These are phyloP conservation scores for Perccottus glenii DNA, from an alignment of 2,113 vertebrate species.

Conservation along the genomic window DNA sequence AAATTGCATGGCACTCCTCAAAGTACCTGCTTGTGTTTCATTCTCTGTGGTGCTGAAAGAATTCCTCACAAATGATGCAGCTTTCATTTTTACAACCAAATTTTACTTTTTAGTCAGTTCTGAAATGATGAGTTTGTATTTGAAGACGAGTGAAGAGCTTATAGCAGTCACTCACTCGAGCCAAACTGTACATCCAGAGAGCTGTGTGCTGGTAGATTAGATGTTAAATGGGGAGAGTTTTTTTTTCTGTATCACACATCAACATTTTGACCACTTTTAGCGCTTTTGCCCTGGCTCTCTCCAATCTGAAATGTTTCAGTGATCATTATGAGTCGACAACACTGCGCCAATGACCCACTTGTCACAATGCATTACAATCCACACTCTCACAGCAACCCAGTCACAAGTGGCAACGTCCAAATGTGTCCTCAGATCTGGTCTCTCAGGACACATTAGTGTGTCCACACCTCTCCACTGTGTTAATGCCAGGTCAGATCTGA, in stretches of 20 bases:
- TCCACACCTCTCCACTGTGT: neutral
- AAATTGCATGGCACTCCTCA: neutral
- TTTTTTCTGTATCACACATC: neutral
- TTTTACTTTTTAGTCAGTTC: neutral
- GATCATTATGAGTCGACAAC: neutral
- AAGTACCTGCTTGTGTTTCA: constrained; percentile 1
- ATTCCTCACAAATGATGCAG: neutral
- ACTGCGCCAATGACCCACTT: neutral
- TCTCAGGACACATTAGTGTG: neutral
- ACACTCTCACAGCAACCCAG: neutral
- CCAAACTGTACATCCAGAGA: too few relatives aligned
- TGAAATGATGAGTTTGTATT: neutral
- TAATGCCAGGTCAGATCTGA: too few relatives aligned
- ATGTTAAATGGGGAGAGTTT: neutral
- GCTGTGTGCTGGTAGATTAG: too few relatives aligned
- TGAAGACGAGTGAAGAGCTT: neutral
- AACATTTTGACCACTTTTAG: too few relatives aligned
- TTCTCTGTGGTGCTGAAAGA: neutral
- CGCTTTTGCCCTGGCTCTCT: neutral
- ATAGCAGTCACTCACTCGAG: too few relatives aligned
- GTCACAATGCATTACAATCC: constrained; percentile 3
- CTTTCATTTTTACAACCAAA: neutral
- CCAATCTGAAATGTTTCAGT: neutral
- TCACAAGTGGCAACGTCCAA: neutral
- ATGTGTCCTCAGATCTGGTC: neutral